Evolutionary conservation across 2,113 vertebrate species (phyloP).

Genomic region (Vimba vimba): DNA sequence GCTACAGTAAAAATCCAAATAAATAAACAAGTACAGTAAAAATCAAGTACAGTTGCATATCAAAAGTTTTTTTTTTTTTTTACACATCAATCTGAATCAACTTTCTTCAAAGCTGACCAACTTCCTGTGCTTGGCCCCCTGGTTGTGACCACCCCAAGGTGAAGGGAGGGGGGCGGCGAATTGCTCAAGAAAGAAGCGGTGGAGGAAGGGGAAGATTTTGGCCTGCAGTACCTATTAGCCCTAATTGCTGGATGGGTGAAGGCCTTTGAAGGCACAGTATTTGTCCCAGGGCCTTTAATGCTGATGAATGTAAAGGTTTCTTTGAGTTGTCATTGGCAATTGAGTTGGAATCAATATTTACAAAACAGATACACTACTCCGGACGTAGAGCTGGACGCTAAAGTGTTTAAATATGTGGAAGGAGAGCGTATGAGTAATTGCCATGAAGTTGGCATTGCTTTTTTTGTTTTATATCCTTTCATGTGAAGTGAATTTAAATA

Average conservation of each 20-base stretch:
- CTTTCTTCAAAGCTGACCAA: conserved; percentile 69
- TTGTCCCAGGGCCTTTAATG: conserved; percentile 67
- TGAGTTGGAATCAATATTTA: conserved; percentile 79
- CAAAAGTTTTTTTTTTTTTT: too few relatives aligned
- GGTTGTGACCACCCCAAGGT: conserved; percentile 62
- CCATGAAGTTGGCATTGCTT: conserved; percentile 16
- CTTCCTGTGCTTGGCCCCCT: conserved; percentile 69
- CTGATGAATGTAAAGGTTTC: conserved; percentile 71
- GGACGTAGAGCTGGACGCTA: conserved; percentile 44
- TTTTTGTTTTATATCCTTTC: background rate
- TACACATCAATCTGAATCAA: too few relatives aligned
- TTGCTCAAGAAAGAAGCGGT: conserved; percentile 54
- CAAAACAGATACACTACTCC: conserved; percentile 76
- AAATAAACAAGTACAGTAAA: too few relatives aligned
- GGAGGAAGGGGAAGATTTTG: conserved; percentile 48
- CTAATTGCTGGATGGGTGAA: conserved; percentile 76
- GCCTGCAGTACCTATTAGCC: conserved; percentile 80
- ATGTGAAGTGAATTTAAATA: conserved; percentile 22
- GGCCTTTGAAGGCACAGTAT: conserved; percentile 75
- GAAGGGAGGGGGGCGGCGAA: conserved; percentile 23
- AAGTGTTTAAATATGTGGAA: conserved; percentile 58
- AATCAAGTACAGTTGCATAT: too few relatives aligned
- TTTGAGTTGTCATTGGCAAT: conserved; percentile 83
- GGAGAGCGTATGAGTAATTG: conserved; percentile 47
- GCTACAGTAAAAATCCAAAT: background rate